Base-by-base conservation (phyloP, 2,797 vertebrate genomes). In the Enteromius viviparus region DNA sequence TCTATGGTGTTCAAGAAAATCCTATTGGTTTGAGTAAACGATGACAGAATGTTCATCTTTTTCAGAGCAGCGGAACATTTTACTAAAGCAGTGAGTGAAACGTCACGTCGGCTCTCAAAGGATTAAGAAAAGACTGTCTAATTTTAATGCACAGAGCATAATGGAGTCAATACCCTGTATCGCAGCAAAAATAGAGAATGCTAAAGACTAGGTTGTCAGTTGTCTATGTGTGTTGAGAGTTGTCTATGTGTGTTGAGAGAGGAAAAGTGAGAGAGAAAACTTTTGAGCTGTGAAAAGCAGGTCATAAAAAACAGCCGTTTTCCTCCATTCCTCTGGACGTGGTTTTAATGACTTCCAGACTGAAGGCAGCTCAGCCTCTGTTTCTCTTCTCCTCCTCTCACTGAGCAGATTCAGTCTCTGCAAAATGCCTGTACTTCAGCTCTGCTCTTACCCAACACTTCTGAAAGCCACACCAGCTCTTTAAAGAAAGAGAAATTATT, bases 301-400 rank as follows among this genome's bases (percentile, higher is more conserved):
- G 79, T 78, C 82, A 79, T 21, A 70, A 85, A 75, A 75, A 74
- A 40, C 80, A 68, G 62, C 71, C 9, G 17, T 82, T 82, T 92
- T 93, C 91, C 90, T 92, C 89, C 90, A 90, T 93, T 90, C 90
- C 93, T 92, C 85, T 87, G 89, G 90, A 93, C 89, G 60, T 89
- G 90, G 82, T 80, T 89, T 85, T 94, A 94, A 94, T 93, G 91
- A 92, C 91, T 94, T 94, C 93, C 94, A 95, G 93, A 92, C 89
- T 83, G 62, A 70, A 88, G 60, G 81, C 74, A 77, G 76, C 68
- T 69, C 86, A 86, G 37, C 84, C 83, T 29, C 58, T 83, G 81
- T 86, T 79, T 86, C 68, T 51, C 34, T 47, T 70, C 62, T 78
- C 80, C 85, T 88, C 87, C 75, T 72, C 79, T 72, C 23, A 60